These are phyloP conservation scores for Astreopora myriophthalma DNA, from an alignment of 64 coral and sea anemone genomes.

Conservation along the genomic window DNA sequence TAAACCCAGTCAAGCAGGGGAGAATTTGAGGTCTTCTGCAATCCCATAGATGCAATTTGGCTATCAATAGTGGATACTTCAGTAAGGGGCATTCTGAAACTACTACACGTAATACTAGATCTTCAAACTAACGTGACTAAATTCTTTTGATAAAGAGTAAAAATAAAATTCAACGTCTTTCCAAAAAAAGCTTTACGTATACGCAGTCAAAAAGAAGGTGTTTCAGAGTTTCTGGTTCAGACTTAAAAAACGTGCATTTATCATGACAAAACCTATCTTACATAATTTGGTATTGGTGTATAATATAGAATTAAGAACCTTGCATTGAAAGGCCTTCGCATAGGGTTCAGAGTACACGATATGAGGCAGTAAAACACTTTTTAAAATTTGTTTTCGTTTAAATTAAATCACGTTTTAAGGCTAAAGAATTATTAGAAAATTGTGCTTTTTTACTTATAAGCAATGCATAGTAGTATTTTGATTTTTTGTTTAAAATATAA, in stretches of 20 bases:
- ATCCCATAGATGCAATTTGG: too few species aligned
- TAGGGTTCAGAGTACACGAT: background rate
- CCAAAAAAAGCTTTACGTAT: background rate
- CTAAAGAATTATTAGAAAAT: background rate
- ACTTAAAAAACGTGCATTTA: background rate
- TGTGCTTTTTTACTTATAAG: constrained; percentile 12
- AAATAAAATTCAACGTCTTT: background rate
- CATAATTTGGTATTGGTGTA: background rate
- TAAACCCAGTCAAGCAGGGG: too few species aligned
- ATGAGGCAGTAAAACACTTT: background rate
- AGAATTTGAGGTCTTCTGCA: too few species aligned
- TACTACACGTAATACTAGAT: background rate
- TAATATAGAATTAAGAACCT: background rate
- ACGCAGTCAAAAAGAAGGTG: background rate
- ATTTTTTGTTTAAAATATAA: background rate
- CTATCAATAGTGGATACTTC: too few species aligned
- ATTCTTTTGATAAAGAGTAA: background rate
- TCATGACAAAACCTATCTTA: background rate
- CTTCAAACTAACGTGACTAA: background rate
- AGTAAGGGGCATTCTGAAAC: background rate
- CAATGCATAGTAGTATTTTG: background rate
- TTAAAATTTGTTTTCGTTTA: background rate
- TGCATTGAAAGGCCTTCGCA: background rate
- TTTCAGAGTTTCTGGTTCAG: background rate
- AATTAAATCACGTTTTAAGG: background rate